These are phyloP conservation scores for Anodontia alba DNA, from an alignment of 2,888 invertebrate genomes.

Conservation along the genomic window DNA sequence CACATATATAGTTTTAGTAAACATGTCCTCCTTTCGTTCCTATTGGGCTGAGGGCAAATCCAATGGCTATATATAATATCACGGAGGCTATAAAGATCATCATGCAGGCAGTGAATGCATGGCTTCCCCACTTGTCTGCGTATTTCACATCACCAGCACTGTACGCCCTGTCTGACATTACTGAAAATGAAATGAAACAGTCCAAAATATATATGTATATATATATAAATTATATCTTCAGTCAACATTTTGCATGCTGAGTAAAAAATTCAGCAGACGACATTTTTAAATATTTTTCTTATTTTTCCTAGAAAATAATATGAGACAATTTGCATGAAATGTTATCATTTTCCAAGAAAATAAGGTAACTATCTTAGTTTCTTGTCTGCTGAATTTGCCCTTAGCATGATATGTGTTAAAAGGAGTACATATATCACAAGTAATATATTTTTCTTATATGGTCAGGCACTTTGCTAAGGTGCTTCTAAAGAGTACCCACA, in stretches of 20 bases:
- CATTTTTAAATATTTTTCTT: too few species aligned
- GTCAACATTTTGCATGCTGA: too few species aligned
- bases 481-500: background rate
- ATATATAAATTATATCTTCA: background rate
- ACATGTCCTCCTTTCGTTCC: constrained; percentile 65
- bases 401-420: too few species aligned
- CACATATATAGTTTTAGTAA: background rate
- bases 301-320: too few species aligned
- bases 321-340: too few species aligned
- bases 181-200: constrained; percentile 63
- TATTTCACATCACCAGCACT: constrained; percentile 73
- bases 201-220: too few species aligned
- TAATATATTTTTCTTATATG: too few species aligned
- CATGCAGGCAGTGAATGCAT: constrained; percentile 75
- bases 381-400: too few species aligned
- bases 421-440: too few species aligned
- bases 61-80: constrained; percentile 74
- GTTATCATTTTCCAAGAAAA: background rate
- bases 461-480: background rate
- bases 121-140: constrained; percentile 76
- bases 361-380: background rate
- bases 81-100: constrained; percentile 72
- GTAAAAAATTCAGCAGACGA: too few species aligned
- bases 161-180: constrained; percentile 74
- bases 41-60: constrained; percentile 71